Percentiles rank a stretch among this genome's conserved stretches.
phyloP scores from a whole-genome alignment of 2,113 vertebrate genomes.

The Eulemur macaco region DNA sequence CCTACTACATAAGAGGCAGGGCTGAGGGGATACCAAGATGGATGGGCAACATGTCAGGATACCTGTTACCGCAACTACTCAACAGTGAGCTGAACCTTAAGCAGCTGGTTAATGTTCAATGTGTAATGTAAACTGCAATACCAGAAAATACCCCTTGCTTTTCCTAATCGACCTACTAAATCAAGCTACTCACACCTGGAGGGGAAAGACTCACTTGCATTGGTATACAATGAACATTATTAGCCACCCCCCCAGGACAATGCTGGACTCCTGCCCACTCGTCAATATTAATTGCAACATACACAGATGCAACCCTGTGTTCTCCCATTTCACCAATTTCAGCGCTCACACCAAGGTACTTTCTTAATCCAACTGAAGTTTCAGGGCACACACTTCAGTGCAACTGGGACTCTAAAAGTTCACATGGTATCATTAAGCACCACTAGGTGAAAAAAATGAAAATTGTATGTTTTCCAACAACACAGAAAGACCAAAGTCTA shows the following conservation, averaged over 20 bases:
- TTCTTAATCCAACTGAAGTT: constrained; percentile 44
- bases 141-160: background rate
- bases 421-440: constrained; percentile 46
- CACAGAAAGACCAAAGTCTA: background rate
- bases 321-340: constrained; percentile 22
- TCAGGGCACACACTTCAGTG: constrained; percentile 32
- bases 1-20: background rate
- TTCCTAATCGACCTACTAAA: background rate
- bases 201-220: background rate
- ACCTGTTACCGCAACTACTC: background rate
- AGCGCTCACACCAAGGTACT: background rate
- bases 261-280: constrained; percentile 53
- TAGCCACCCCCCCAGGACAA: constrained; percentile 51
- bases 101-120: background rate
- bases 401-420: constrained; percentile 43
- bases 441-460: background rate
- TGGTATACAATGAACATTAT: constrained; percentile 8
- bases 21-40: background rate
- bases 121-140: background rate
- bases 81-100: background rate
- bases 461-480: constrained; percentile 34
- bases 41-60: background rate
- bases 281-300: constrained; percentile 59
- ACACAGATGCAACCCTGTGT: constrained; percentile 38
- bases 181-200: background rate